Conservation (phyloP, 2,888 invertebrate species). For the Agrenia bidenticulata region DNA sequence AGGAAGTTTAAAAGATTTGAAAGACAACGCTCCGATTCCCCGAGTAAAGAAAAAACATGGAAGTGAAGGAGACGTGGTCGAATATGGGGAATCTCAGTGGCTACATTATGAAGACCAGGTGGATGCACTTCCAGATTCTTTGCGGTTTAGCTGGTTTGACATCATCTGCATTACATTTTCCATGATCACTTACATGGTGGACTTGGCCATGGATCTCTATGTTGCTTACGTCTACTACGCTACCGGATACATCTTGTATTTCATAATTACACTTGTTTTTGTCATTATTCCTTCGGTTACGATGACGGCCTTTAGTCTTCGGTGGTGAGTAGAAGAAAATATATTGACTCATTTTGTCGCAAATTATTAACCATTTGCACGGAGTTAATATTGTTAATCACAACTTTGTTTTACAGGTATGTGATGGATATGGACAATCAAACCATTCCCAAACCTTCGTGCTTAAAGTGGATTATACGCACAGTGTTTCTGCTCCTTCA, state of each 20-base stretch:
- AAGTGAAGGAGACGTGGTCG: slow-evolving; percentile 44
- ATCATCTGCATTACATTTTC: slow-evolving; percentile 48
- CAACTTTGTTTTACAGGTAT: slow-evolving; percentile 38
- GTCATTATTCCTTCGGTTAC: slow-evolving; percentile 52
- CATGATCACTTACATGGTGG: slow-evolving; percentile 46
- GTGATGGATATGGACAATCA: slow-evolving; percentile 53
- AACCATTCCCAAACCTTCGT: slow-evolving; percentile 48
- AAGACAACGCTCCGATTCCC: slow-evolving; percentile 35
- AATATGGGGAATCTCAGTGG: slow-evolving; percentile 48
- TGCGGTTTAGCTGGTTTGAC: slow-evolving; percentile 50
- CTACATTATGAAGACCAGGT: slow-evolving; percentile 47
- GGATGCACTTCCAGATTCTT: slow-evolving; percentile 47
- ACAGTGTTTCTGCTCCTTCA: slow-evolving; percentile 50
- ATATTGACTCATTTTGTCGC: background rate
- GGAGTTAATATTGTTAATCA: background rate
- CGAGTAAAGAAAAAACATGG: slow-evolving; percentile 44
- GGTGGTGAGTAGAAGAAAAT: slow-evolving; percentile 41
- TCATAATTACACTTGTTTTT: slow-evolving; percentile 51
- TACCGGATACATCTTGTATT: slow-evolving; percentile 41
- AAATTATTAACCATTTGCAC: slow-evolving; percentile 1
- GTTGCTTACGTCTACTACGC: slow-evolving; percentile 50
- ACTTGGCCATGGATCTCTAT: slow-evolving; percentile 51
- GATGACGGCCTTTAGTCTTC: slow-evolving; percentile 52
- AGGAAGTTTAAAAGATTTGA: slow-evolving; percentile 37
- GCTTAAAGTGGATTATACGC: slow-evolving; percentile 51